Percentiles rank a stretch among this genome's conserved stretches.
Conservation (phyloP, 2,888 invertebrate genomes). For the Pharmacophagus antenor region DNA sequence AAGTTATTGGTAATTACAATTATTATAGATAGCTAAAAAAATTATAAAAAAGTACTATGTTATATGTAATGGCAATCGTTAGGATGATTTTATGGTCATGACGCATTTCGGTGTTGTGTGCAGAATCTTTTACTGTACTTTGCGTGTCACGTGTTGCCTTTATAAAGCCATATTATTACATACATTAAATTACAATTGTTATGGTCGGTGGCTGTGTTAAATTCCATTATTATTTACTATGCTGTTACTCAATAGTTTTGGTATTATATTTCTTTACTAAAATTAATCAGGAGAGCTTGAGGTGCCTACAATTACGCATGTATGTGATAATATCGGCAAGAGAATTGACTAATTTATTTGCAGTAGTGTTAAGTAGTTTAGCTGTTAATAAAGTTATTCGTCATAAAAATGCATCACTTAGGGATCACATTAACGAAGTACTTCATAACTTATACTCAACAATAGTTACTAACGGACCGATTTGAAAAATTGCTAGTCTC, state of each 20-base stretch:
- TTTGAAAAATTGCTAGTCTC: constrained; percentile 74
- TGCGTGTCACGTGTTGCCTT: constrained; percentile 53
- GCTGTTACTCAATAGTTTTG: too few species aligned
- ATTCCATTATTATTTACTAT: background rate
- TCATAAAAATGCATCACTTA: constrained; percentile 31
- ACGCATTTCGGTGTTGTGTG: constrained; percentile 43
- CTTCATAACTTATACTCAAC: constrained; percentile 20
- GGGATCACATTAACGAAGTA: constrained; percentile 19
- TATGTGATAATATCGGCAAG: constrained; percentile 53
- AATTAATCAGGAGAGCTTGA: too few species aligned
- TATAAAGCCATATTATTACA: constrained; percentile 56
- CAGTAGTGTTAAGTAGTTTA: constrained; percentile 53
- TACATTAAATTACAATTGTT: constrained; percentile 45
- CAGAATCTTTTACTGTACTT: constrained; percentile 39
- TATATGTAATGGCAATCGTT: background rate
- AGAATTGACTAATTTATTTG: constrained; percentile 55
- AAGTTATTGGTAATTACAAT: background rate
- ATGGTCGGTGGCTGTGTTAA: constrained; percentile 23
- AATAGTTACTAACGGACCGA: constrained; percentile 47
- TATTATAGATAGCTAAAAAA: background rate
- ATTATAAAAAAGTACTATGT: background rate
- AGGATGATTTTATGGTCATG: constrained; percentile 14
- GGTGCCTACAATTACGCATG: constrained; percentile 50
- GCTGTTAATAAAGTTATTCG: constrained; percentile 40
- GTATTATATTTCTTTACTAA: too few species aligned